Conservation (phyloP, 1,140 invertebrate species). For the Drosophila lacertosa region DNA sequence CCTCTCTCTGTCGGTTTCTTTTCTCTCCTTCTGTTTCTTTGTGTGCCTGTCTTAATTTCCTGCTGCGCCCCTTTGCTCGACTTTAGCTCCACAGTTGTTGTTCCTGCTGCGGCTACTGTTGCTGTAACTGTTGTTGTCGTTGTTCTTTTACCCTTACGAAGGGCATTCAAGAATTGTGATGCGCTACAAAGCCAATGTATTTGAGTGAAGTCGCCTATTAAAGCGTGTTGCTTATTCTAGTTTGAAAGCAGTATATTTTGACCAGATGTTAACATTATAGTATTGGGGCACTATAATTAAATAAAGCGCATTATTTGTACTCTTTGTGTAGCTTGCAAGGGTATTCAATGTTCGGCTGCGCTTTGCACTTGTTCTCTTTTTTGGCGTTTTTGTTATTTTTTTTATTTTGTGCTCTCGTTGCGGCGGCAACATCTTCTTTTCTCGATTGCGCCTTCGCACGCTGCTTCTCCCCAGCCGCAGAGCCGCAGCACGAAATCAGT, state of each 20-base stretch:
- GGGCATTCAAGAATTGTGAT: too few relatives aligned
- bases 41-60: slow-evolving; percentile 70
- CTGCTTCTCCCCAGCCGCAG: slow-evolving; percentile 49
- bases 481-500: slow-evolving; percentile 75
- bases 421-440: slow-evolving; percentile 49
- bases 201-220: too few relatives aligned
- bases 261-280: too few relatives aligned
- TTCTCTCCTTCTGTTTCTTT: neutral
- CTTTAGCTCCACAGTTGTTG: slow-evolving; percentile 21
- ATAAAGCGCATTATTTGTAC: too few relatives aligned
- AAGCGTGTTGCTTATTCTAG: too few relatives aligned
- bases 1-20: neutral
- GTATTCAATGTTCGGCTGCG: too few relatives aligned
- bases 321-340: neutral
- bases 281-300: too few relatives aligned
- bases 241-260: too few relatives aligned
- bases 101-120: slow-evolving; percentile 27
- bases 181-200: too few relatives aligned
- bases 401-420: slow-evolving; percentile 33
- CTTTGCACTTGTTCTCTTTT: neutral
- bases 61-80: slow-evolving; percentile 54
- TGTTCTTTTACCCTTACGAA: slow-evolving; percentile 1
- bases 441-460: slow-evolving; percentile 36
- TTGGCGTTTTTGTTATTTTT: too few relatives aligned
- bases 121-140: neutral